These are phyloP conservation scores for Catonia carolina DNA, from an alignment of 2,888 invertebrate species.

Conservation along the genomic window DNA sequence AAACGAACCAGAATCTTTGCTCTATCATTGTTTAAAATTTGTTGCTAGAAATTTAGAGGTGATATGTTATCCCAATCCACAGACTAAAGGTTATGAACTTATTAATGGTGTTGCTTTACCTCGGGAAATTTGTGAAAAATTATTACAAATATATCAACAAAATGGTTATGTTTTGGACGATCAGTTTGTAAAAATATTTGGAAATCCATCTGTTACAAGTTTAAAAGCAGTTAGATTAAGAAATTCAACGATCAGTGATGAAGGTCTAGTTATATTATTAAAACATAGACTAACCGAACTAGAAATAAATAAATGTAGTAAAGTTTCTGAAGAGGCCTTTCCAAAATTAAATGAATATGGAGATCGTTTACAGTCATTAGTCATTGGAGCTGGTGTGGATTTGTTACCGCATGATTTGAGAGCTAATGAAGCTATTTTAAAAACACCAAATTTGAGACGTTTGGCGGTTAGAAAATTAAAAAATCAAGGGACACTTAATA, in stretches of 20 bases:
- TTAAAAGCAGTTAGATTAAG: constrained; percentile 62
- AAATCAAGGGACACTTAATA: constrained; percentile 40
- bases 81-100: constrained; percentile 47
- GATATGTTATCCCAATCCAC: constrained; percentile 49
- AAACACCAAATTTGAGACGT: constrained; percentile 53
- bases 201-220: constrained; percentile 58
- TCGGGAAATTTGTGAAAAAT: constrained; percentile 62
- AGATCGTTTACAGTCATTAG: constrained; percentile 59
- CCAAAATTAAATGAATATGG: constrained; percentile 62
- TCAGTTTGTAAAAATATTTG: constrained; percentile 62
- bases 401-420: constrained; percentile 49
- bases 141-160: constrained; percentile 53
- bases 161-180: constrained; percentile 53
- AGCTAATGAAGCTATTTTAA: constrained; percentile 47
- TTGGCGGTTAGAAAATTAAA: constrained; percentile 53
- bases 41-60: constrained; percentile 56
- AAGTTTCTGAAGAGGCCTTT: constrained; percentile 57
- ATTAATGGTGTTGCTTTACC: constrained; percentile 59
- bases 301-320: constrained; percentile 66
- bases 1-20: constrained; percentile 51
- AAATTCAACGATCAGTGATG: constrained; percentile 64
- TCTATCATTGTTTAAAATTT: constrained; percentile 56
- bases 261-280: constrained; percentile 61
- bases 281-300: constrained; percentile 67
- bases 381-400: constrained; percentile 61